These are phyloP conservation scores for Tachysurus vachellii DNA, from an alignment of 2,113 vertebrate species.

Conservation along the genomic window DNA sequence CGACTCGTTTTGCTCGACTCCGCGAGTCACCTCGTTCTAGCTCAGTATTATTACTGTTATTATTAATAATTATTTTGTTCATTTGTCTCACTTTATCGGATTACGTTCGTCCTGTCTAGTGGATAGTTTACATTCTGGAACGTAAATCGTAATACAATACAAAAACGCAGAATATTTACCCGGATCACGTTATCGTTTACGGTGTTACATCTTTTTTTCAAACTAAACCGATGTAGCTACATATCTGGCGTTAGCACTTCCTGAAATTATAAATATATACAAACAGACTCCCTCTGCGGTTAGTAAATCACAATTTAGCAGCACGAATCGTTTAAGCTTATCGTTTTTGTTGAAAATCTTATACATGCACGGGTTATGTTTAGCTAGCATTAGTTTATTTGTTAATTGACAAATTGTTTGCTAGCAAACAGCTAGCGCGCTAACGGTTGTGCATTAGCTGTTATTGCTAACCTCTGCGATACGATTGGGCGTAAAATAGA, in stretches of 20 bases:
- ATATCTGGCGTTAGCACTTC: background rate
- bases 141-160: background rate
- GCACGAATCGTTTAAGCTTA: background rate
- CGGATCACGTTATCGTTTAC: background rate
- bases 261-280: background rate
- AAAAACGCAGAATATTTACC: background rate
- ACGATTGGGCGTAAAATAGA: background rate
- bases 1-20: constrained; percentile 26
- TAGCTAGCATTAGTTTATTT: background rate
- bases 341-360: background rate
- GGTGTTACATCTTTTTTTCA: background rate
- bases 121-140: background rate
- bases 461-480: background rate
- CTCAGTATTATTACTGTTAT: background rate
- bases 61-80: background rate
- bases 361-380: background rate
- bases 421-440: constrained; percentile 13
- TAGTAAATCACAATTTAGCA: too few species aligned
- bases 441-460: background rate
- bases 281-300: background rate
- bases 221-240: background rate
- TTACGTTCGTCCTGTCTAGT: background rate
- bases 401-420: background rate
- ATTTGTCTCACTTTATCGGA: background rate
- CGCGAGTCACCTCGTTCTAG: background rate